phyloP scores from a whole-genome alignment of 35 echinoderm and acorn worm genomes.

The Acanthaster planci region DNA sequence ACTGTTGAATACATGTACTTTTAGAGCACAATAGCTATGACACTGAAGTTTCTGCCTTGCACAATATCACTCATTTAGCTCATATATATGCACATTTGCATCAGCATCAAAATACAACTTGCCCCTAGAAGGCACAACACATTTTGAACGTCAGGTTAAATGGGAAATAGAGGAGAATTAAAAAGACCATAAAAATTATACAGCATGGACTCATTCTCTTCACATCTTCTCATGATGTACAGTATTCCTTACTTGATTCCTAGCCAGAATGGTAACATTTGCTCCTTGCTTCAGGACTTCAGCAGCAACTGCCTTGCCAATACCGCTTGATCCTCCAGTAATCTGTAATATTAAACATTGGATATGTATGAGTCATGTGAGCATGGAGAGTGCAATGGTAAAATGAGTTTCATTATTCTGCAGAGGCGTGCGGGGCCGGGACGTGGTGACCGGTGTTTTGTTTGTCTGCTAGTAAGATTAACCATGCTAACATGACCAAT shows the following conservation, averaged over 20 bases:
- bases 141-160: too few species aligned
- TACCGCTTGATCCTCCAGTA: slow-evolving; percentile 91
- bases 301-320: slow-evolving; percentile 87
- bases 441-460: not conserved
- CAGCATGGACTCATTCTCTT: too few species aligned
- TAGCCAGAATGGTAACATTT: slow-evolving; percentile 85
- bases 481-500: not conserved
- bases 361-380: not conserved
- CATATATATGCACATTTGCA: too few species aligned
- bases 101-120: too few species aligned
- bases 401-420: not conserved
- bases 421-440: not conserved
- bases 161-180: too few species aligned
- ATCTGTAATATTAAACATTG: slow-evolving; percentile 49
- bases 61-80: too few species aligned
- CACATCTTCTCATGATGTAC: too few species aligned
- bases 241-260: slow-evolving; percentile 75
- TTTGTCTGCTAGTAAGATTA: not conserved
- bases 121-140: too few species aligned
- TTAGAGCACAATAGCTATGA: too few species aligned
- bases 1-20: too few species aligned
- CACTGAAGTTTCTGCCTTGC: too few species aligned
- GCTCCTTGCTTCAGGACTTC: slow-evolving; percentile 85
- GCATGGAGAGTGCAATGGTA: not conserved
- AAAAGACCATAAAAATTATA: too few species aligned